Percentiles rank a stretch among this genome's conserved stretches.
phyloP scores from a whole-genome alignment of 2,888 invertebrate genomes.

The Lagria hirta region DNA sequence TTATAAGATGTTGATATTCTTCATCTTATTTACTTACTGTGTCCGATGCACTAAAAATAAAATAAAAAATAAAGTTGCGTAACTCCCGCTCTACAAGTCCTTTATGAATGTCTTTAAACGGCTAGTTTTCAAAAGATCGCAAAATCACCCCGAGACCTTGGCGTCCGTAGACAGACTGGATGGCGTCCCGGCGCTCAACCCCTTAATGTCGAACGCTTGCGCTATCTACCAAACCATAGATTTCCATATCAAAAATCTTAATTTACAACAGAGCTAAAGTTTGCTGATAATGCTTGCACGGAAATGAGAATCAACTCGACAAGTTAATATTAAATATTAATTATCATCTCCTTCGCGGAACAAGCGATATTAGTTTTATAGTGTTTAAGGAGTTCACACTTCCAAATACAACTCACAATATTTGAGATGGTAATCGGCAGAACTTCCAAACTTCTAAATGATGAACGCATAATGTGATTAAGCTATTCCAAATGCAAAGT shows the following conservation, averaged over 20 bases:
- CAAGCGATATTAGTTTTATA: slow-evolving; percentile 14
- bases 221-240: slow-evolving; percentile 36
- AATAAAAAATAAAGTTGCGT: slow-evolving; percentile 11
- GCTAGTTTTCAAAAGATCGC: slow-evolving; percentile 20
- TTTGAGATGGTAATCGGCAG: slow-evolving; percentile 13
- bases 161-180: slow-evolving; percentile 52
- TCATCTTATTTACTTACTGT: slow-evolving; percentile 13
- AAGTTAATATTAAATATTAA: slow-evolving; percentile 21
- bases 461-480: slow-evolving; percentile 25
- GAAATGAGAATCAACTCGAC: slow-evolving; percentile 25
- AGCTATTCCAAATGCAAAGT: slow-evolving; percentile 17
- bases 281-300: slow-evolving; percentile 18
- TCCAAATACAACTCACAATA: slow-evolving; percentile 13
- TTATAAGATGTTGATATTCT: no score
- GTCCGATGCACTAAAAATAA: neutral
- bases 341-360: slow-evolving; percentile 12
- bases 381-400: slow-evolving; percentile 6
- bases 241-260: slow-evolving; percentile 22
- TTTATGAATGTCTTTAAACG: slow-evolving; percentile 19
- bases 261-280: slow-evolving; percentile 1
- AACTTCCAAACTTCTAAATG: slow-evolving; percentile 14
- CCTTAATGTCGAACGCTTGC: slow-evolving; percentile 46
- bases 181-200: slow-evolving; percentile 49
- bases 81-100: slow-evolving; percentile 26
- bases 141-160: slow-evolving; percentile 44